Percentiles rank a stretch among this genome's conserved stretches.
phyloP scores from a whole-genome alignment of 2,797 vertebrate genomes.

The Sitta carolinensis region DNA sequence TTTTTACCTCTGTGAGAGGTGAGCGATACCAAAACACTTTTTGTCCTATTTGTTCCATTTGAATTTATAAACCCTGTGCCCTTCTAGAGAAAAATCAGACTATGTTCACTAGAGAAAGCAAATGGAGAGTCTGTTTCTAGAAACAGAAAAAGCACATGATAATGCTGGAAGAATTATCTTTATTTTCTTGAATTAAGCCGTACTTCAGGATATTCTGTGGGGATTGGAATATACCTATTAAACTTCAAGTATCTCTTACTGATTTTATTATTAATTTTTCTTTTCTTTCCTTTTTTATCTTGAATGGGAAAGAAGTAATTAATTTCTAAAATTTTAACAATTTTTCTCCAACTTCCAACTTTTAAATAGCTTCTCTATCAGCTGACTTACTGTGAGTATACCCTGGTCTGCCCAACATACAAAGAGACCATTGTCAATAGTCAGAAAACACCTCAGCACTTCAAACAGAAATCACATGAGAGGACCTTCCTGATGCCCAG shows the following conservation, averaged over 20 bases:
- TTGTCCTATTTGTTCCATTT: not conserved
- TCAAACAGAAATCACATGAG: conserved; percentile 25
- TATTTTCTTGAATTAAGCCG: not conserved
- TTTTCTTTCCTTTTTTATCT: not conserved
- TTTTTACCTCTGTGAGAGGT: not conserved
- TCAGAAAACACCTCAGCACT: conserved; percentile 9
- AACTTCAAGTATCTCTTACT: not conserved
- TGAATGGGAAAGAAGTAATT: not conserved
- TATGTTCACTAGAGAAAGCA: not conserved
- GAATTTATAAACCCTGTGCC: not conserved
- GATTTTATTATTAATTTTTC: not conserved
- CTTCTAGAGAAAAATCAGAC: not conserved
- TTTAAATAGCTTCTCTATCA: not conserved
- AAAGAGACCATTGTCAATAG: not conserved
- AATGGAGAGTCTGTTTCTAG: not conserved
- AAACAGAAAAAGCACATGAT: not conserved
- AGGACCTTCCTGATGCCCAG: not conserved
- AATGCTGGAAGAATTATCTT: not conserved
- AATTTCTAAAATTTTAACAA: not conserved
- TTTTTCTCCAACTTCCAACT: not conserved
- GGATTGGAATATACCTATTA: not conserved
- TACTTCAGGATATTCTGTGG: not conserved
- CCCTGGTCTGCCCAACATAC: not conserved
- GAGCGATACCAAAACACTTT: not conserved
- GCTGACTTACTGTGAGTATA: not conserved